Evolutionary conservation across 1,140 invertebrate species (phyloP).

Genomic region (Panagrolaimus sp.): DNA sequence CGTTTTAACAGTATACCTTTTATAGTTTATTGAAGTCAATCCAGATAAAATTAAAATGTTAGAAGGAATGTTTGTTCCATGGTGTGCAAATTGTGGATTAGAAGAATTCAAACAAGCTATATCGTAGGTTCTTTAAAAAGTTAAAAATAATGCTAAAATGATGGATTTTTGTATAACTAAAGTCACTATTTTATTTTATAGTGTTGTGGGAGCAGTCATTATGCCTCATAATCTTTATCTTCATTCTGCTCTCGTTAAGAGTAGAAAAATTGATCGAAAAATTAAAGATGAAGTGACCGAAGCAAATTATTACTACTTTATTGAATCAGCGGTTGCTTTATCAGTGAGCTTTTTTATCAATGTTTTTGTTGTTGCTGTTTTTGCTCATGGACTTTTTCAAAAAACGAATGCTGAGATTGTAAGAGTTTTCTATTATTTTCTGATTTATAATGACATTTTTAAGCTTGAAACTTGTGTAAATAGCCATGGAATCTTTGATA

Average conservation of each 20-base stretch:
- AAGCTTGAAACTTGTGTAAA: not conserved
- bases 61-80: conserved; percentile 75
- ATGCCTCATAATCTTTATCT: conserved; percentile 94
- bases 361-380: conserved; percentile 80
- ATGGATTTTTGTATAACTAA: no score
- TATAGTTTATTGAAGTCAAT: conserved; percentile 61
- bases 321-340: conserved; percentile 75
- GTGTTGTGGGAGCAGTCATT: conserved; percentile 70
- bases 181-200: no score
- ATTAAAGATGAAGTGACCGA: conserved; percentile 70
- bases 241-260: conserved; percentile 87
- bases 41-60: conserved; percentile 71
- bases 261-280: conserved; percentile 72
- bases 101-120: conserved; percentile 73
- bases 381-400: conserved; percentile 73
- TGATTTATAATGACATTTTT: conserved; percentile 9
- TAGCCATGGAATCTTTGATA: conserved; percentile 18
- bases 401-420: conserved; percentile 62
- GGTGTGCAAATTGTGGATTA: conserved; percentile 70
- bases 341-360: conserved; percentile 82
- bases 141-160: no score
- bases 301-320: conserved; percentile 81
- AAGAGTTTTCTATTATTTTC: not conserved
- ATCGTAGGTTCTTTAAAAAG: no score
- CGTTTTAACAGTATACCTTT: conserved; percentile 11